These are phyloP conservation scores for Alviniconcha strummeri DNA, from an alignment of 2,888 invertebrate genomes.

Conservation along the genomic window DNA sequence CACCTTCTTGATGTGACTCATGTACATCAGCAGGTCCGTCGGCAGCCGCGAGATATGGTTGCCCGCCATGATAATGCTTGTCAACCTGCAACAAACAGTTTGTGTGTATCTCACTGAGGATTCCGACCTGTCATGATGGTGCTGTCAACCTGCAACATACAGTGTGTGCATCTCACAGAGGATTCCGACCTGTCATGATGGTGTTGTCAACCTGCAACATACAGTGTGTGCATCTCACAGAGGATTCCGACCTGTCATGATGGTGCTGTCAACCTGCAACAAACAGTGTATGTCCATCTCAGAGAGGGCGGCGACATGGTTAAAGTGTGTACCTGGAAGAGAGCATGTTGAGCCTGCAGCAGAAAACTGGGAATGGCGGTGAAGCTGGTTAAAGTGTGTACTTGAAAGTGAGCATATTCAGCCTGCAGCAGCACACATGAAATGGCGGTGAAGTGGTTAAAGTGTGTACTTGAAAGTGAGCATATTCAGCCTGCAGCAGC, in stretches of 20 bases:
- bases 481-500: not conserved
- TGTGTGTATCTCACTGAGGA: too few species aligned
- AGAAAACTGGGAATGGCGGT: too few species aligned
- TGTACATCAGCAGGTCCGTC: constrained; percentile 64
- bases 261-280: constrained; percentile 64
- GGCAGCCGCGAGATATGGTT: constrained; percentile 70
- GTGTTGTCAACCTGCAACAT: constrained; percentile 60
- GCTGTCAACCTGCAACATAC: constrained; percentile 57
- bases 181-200: constrained; percentile 73
- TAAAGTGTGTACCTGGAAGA: constrained; percentile 53
- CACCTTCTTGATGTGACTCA: constrained; percentile 70
- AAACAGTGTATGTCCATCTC: too few species aligned
- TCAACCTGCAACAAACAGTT: constrained; percentile 47
- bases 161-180: too few species aligned
- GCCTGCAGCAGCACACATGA: constrained; percentile 67
- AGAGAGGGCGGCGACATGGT: constrained; percentile 69
- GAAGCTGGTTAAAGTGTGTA: constrained; percentile 47
- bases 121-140: constrained; percentile 73
- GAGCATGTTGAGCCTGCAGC: too few species aligned
- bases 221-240: too few species aligned
- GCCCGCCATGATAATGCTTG: constrained; percentile 72
- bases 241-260: constrained; percentile 74
- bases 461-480: constrained; percentile 36
- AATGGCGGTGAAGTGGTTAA: constrained; percentile 70
- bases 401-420: constrained; percentile 62